Evolutionary conservation across 2,888 invertebrate species (phyloP), one percentile per base, ranked within the genome.

Genomic region (Tiliacea citrago): DNA sequence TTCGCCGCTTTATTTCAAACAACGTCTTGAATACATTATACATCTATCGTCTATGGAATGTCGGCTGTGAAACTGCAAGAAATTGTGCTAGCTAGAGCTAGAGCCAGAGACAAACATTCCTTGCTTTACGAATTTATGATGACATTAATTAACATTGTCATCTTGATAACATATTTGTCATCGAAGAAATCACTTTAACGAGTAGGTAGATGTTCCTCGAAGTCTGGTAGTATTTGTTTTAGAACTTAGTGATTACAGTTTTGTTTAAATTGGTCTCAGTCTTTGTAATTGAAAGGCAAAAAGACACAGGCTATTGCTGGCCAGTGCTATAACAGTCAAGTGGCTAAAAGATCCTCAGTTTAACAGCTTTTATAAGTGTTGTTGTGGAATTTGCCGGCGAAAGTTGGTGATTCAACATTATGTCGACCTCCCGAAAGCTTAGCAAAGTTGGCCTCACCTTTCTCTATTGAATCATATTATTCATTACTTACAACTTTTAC

Each of bases 391-490:
- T 65, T 29, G 29, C 51, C 49, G 73, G 88, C 76, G 92, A 92
- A 92, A 92, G 92, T 89, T 72, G 81, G 83, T 86, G 88, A 89
- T 86, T 89, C 85, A 88, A 86, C 85, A 47, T 67, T 58, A 69
- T 57, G 60, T 65, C 72, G 72, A 60, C 72, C 77, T 81, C 85
- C 81, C 78, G 83, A 89, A 85, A 73, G 65, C 63, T 85, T 86
- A 18, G 49, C 83, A 73, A 61, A 61, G 24, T 67, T 53, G 9
- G 77, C 77, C 74, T 77, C 79, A 85, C 86, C 88, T 91, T 92
- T 92, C 91, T 88, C 88, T 82, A 77, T 73, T 89, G 81, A 87
- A 83, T 90, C 87, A 89, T 85, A 84, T 81, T 88, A 86, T 82
- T 61, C 42, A 61, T 81, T 66, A 69, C 45, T 66, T 49, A 61